Conservation (phyloP, 1,140 invertebrate genomes). For the Eufriesea mexicana region DNA sequence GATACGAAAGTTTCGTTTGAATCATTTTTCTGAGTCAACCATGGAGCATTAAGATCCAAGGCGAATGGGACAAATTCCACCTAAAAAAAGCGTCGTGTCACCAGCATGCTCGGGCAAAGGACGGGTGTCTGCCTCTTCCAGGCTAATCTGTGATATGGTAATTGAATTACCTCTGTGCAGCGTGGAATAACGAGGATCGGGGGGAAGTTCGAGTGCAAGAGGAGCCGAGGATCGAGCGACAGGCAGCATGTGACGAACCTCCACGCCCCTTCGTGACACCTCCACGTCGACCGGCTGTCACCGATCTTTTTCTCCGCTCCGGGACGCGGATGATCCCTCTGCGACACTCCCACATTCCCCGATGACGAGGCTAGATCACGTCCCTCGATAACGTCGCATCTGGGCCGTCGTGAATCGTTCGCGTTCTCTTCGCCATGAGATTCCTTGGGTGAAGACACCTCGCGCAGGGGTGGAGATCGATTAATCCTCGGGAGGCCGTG, state of each 20-base stretch:
- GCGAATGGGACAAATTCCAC: too few species aligned
- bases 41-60: too few species aligned
- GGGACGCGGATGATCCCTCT: constrained; percentile 66
- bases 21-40: too few species aligned
- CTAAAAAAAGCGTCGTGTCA: too few species aligned
- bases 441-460: constrained; percentile 32
- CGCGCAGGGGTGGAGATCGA: constrained; percentile 6
- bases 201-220: not conserved
- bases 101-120: not conserved
- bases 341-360: constrained; percentile 81
- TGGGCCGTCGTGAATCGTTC: constrained; percentile 48
- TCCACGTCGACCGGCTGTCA: constrained; percentile 62
- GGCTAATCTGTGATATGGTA: constrained; percentile 7
- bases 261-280: constrained; percentile 76
- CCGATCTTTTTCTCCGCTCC: constrained; percentile 63
- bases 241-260: constrained; percentile 59
- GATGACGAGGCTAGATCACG: constrained; percentile 79
- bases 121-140: not conserved
- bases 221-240: constrained; percentile 43
- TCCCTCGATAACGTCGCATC: constrained; percentile 72
- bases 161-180: constrained; percentile 25
- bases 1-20: too few species aligned
- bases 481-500: not conserved
- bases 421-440: constrained; percentile 34
- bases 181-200: constrained; percentile 8